Conservation (phyloP, 1,140 invertebrate genomes). For the Dendrolimus kikuchii region DNA sequence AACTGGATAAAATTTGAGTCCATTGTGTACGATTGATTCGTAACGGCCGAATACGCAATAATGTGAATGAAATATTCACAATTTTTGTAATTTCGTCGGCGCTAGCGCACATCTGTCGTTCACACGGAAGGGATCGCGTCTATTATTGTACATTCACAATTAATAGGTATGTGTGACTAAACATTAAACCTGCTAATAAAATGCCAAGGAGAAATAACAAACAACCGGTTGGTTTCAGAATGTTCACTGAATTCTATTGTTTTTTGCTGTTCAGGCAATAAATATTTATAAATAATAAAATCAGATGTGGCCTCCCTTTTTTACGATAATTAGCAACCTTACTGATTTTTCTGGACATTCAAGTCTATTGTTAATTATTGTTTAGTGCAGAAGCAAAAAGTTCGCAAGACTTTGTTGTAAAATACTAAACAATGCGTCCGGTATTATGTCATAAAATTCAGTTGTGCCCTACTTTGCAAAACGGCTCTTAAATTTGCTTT, state of each 20-base stretch:
- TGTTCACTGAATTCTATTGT: constrained; percentile 1
- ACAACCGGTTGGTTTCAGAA: constrained; percentile 1
- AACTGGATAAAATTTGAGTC: constrained; percentile 56
- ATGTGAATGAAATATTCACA: constrained; percentile 70
- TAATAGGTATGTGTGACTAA: constrained; percentile 12
- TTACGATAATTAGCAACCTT: constrained; percentile 17
- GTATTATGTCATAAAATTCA: constrained; percentile 39
- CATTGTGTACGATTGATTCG: constrained; percentile 68
- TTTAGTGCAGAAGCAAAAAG: constrained; percentile 27
- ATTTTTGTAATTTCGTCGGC: constrained; percentile 62
- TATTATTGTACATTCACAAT: constrained; percentile 31
- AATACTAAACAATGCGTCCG: constrained; percentile 31
- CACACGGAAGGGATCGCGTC: constrained; percentile 57
- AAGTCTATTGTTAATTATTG: constrained; percentile 31
- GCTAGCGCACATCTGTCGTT: constrained; percentile 61
- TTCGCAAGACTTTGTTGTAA: constrained; percentile 45
- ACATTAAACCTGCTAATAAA: constrained; percentile 1
- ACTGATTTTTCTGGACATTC: constrained; percentile 23
- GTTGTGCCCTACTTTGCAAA: constrained; percentile 46
- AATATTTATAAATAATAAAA: too few species aligned
- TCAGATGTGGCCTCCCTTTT: constrained; percentile 25
- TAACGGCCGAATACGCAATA: constrained; percentile 66
- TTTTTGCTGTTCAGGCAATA: too few species aligned
- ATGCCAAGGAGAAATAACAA: not conserved
- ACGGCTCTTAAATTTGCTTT: constrained; percentile 36